These are phyloP conservation scores for Orientallactaga sibirica DNA, from an alignment of 2,797 vertebrate genomes.

Conservation along the genomic window DNA sequence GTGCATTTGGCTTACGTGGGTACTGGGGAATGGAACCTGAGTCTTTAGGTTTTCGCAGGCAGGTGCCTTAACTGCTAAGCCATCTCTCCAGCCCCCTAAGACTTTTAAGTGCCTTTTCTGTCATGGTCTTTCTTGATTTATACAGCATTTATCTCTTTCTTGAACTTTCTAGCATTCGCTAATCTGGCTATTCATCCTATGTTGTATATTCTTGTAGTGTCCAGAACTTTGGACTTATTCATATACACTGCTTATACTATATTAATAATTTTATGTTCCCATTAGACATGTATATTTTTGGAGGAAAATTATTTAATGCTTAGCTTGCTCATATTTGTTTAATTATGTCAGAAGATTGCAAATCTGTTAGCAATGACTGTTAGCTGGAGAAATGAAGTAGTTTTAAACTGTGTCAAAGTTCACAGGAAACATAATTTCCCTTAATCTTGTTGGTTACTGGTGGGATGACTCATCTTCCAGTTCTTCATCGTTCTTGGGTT, in stretches of 20 bases:
- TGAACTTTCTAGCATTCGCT: neutral
- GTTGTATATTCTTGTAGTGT: neutral
- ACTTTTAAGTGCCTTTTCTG: conserved; percentile 15
- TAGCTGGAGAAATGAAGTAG: conserved; percentile 58
- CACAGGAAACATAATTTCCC: conserved; percentile 74
- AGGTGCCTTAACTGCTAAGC: too few relatives aligned
- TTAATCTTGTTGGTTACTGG: conserved; percentile 65
- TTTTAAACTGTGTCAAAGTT: conserved; percentile 70
- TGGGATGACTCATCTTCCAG: conserved; percentile 77
- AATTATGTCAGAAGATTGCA: conserved; percentile 47
- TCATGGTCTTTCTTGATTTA: neutral
- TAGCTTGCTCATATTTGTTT: conserved; percentile 60
- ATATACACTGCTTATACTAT: neutral
- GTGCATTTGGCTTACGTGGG: too few relatives aligned
- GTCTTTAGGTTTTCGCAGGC: too few relatives aligned
- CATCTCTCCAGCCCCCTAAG: conserved; percentile 7
- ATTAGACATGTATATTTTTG: neutral
- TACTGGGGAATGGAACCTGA: too few relatives aligned
- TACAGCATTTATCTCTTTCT: neutral
- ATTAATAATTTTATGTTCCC: neutral
- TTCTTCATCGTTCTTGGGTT: conserved; percentile 57
- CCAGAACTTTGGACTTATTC: conserved; percentile 22
- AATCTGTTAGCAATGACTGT: conserved; percentile 25
- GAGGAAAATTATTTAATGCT: conserved; percentile 39
- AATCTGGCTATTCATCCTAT: conserved; percentile 25